These are phyloP conservation scores for Prosopocoilus inquinatus DNA, from an alignment of 2,888 invertebrate genomes.

Conservation along the genomic window DNA sequence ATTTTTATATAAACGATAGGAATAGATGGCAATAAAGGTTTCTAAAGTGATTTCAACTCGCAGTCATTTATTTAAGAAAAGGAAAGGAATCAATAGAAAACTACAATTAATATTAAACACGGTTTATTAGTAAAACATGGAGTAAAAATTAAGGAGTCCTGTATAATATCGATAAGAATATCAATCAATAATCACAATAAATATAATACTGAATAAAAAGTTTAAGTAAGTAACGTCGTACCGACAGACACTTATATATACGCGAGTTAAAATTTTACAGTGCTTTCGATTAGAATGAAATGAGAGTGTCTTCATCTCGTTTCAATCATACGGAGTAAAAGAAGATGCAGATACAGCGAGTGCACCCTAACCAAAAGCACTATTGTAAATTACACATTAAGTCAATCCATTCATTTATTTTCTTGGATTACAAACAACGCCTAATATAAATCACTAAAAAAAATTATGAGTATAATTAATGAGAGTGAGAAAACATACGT, in stretches of 20 bases:
- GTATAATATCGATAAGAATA: neutral
- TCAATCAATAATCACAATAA: conserved; percentile 15
- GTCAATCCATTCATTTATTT: no score
- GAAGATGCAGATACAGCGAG: neutral
- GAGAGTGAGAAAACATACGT: no score
- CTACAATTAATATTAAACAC: neutral
- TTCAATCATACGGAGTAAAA: neutral
- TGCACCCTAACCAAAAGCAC: neutral
- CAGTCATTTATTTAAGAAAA: neutral
- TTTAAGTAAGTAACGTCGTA: conserved; percentile 2
- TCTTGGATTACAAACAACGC: no score
- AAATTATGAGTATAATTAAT: no score
- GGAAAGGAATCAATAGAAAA: neutral
- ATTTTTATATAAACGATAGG: no score
- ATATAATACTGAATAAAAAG: conserved; percentile 14
- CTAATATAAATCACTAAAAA: neutral
- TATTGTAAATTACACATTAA: no score
- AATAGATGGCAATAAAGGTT: no score
- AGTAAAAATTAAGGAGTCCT: conserved; percentile 7
- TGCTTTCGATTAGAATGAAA: conserved; percentile 5
- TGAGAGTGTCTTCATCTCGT: neutral
- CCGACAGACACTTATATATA: neutral
- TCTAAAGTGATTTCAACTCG: no score
- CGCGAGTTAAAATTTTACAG: neutral
- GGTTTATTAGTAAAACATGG: conserved; percentile 15